Evolutionary conservation across 1,140 invertebrate genomes (phyloP), one percentile per base, ranked within the genome.

Genomic region (Armadillidium nasatum): DNA sequence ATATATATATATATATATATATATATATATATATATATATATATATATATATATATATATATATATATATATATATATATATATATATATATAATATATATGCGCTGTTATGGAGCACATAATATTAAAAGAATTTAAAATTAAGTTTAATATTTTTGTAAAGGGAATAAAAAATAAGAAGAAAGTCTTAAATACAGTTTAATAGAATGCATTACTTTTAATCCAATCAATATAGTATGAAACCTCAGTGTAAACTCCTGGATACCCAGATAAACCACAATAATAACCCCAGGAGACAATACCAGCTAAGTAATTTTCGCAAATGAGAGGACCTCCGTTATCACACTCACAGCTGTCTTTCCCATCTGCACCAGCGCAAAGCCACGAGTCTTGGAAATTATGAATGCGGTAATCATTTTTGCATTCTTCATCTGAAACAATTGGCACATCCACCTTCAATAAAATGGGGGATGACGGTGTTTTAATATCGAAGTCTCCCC

Each of bases 351-450:
- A 80, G 67, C 77, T 54, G 13, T 78, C 79, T 44, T 70, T 73
- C 0, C 79, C 79, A 23, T 75, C 76, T 43, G 76, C 79, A 22
- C 79, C 79, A 21, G 79, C 76, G 45, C 79, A 80, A 72, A 80
- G 75, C 76, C 75, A 76, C 10, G 72, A 78, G 22, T 79, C 78
- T n/a, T 66, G 46, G 54, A 81, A 71, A 3, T 10, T 71, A 43
- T 10, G 6, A 6, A 33, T 44, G 7, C 21, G 13, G 21, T 78
- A 75, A 46, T 22, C 21, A 10, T 70, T 66, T 19, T 23, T 10
- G 44, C 77, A 78, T 4, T 21, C n/a, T 11, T 50, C 68, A 43
- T 78, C 70, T 22, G 69, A 68, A 15, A 71, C 73, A 4, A 78
- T 46, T 44, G 77, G 77, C 3, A 78, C 69, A 10, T 15, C 50